Evolutionary conservation across 1,140 invertebrate genomes (phyloP).

Genomic region (Eubasilissa regina): DNA sequence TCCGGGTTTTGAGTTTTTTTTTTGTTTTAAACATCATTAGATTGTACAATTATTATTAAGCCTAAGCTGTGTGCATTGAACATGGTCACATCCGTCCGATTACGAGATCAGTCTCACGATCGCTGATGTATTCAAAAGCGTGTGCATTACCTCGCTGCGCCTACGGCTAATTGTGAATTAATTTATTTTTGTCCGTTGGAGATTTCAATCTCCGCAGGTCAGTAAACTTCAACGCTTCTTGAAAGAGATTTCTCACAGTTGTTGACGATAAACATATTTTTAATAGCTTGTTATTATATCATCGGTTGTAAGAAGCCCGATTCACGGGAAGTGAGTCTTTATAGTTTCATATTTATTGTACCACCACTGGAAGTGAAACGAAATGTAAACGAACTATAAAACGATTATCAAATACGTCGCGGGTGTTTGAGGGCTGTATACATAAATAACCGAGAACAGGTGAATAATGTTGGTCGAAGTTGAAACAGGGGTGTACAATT

Average conservation of each 20-base stretch:
- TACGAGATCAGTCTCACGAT: conserved; percentile 35
- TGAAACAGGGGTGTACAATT: no score
- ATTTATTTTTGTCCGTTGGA: conserved; percentile 11
- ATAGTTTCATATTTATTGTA: no score
- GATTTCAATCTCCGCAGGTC: conserved; percentile 25
- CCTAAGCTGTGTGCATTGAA: no score
- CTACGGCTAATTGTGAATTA: conserved; percentile 2
- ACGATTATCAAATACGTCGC: background rate
- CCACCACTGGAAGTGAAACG: conserved; percentile 9
- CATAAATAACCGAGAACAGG: no score
- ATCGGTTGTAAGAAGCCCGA: conserved; percentile 15
- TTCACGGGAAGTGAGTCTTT: background rate
- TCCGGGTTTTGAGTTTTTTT: no score
- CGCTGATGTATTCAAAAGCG: background rate
- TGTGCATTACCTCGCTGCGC: no score
- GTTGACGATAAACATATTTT: conserved; percentile 26
- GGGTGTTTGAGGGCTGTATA: background rate
- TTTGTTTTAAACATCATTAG: no score
- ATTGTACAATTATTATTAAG: no score
- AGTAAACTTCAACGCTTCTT: conserved; percentile 26
- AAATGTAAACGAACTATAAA: conserved; percentile 10
- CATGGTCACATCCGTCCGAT: background rate
- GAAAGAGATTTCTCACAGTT: conserved; percentile 28
- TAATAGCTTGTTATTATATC: conserved; percentile 28
- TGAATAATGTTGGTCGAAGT: no score